A percentile compares a stretch with the other conserved stretches of the same genome.
These are phyloP conservation scores for Caretta caretta DNA, from an alignment of 2,113 vertebrate species.

Conservation along the genomic window DNA sequence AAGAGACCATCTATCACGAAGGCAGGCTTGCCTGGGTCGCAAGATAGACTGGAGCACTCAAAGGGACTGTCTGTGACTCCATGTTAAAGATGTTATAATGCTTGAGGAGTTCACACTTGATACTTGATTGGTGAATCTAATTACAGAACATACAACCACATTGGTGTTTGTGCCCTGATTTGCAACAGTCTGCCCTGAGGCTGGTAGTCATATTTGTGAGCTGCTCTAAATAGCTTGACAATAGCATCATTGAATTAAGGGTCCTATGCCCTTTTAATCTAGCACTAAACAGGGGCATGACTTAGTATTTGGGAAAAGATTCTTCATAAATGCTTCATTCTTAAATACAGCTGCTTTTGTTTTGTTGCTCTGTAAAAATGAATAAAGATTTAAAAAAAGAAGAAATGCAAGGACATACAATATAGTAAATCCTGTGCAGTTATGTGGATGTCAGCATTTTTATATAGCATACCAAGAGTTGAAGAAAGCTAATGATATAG, in stretches of 20 bases:
- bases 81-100: background rate
- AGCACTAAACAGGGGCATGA: background rate
- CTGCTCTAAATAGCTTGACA: background rate
- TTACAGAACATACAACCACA: background rate
- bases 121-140: background rate
- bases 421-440: background rate
- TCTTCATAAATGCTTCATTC: background rate
- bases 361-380: background rate
- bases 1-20: too few relatives aligned
- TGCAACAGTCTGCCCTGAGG: background rate
- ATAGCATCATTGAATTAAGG: background rate
- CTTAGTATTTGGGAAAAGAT: background rate
- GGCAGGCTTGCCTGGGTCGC: background rate
- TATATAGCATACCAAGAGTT: background rate
- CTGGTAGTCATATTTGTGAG: background rate
- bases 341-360: background rate
- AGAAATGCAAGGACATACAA: background rate
- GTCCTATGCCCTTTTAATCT: background rate
- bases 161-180: background rate
- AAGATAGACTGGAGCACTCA: background rate
- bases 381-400: background rate
- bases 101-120: background rate
- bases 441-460: constrained; percentile 52
- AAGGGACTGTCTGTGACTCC: background rate
- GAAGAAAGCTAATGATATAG: constrained; percentile 1